Percentiles rank a stretch among this genome's conserved stretches.
Conservation (phyloP, 2,113 vertebrate genomes). For the Lophius piscatorius region DNA sequence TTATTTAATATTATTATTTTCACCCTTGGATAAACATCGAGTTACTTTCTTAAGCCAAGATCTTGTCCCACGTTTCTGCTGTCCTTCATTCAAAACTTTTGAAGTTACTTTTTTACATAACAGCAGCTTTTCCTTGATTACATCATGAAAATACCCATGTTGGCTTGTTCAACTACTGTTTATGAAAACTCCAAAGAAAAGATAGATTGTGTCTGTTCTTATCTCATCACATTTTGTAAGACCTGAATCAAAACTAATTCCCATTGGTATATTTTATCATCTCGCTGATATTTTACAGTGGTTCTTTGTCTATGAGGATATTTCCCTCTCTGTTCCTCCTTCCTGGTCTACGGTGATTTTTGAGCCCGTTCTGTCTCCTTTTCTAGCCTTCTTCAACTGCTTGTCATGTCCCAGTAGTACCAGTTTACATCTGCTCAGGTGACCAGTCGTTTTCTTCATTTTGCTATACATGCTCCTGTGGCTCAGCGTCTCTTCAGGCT, state of each 20-base stretch:
- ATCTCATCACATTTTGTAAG: not conserved
- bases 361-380: slow-evolving; percentile 25
- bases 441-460: slow-evolving; percentile 21
- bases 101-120: not conserved
- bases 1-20: no score
- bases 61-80: no score
- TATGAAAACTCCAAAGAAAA: not conserved
- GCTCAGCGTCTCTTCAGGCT: slow-evolving; percentile 29
- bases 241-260: not conserved
- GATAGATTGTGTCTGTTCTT: no score
- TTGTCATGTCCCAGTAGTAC: slow-evolving; percentile 26
- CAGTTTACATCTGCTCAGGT: slow-evolving; percentile 17
- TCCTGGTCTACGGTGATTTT: slow-evolving; percentile 37
- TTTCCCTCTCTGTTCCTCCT: slow-evolving; percentile 29
- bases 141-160: no score
- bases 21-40: no score
- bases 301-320: slow-evolving; percentile 1
- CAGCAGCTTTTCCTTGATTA: no score
- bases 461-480: slow-evolving; percentile 12
- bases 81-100: not conserved
- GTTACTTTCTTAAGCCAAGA: no score
- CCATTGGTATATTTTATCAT: not conserved
- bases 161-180: not conserved
- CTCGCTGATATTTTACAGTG: not conserved
- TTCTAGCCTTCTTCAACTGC: slow-evolving; percentile 19